Evolutionary conservation across 2,888 invertebrate species (phyloP).

Genomic region (Hirtodrosophila histrioides): DNA sequence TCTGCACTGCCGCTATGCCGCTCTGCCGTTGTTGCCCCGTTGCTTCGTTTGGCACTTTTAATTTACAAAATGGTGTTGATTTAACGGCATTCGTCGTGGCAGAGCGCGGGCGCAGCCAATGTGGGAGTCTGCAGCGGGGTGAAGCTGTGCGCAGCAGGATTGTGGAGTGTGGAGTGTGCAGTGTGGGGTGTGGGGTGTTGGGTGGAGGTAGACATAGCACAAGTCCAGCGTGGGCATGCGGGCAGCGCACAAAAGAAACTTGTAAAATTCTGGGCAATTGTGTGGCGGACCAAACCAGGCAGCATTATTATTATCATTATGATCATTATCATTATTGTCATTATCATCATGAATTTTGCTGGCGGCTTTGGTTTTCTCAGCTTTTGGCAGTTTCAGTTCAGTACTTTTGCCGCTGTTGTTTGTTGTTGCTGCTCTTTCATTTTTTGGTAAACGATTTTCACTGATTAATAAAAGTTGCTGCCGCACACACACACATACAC

Average conservation of each 20-base stretch:
- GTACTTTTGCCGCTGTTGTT: constrained; percentile 5
- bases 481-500: constrained; percentile 19
- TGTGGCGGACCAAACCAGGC: constrained; percentile 46
- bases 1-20: neutral
- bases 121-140: constrained; percentile 7
- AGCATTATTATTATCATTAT: constrained; percentile 35
- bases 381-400: constrained; percentile 4
- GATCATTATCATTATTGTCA: constrained; percentile 18
- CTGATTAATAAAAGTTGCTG: constrained; percentile 71
- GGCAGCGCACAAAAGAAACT: constrained; percentile 59
- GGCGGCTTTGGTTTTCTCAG: constrained; percentile 41
- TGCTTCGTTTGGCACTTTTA: constrained; percentile 75
- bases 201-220: neutral
- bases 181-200: neutral
- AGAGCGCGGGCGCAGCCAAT: constrained; percentile 20
- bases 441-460: constrained; percentile 67
- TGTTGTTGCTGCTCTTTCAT: constrained; percentile 27
- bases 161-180: constrained; percentile 2
- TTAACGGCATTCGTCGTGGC: constrained; percentile 65
- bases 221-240: constrained; percentile 12
- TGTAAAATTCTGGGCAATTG: constrained; percentile 66
- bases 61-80: constrained; percentile 82
- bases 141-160: no score
- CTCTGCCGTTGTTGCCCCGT: constrained; percentile 10
- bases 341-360: constrained; percentile 23